Conservation (phyloP, 2,113 vertebrate species). For the Sapayoa aenigma region DNA sequence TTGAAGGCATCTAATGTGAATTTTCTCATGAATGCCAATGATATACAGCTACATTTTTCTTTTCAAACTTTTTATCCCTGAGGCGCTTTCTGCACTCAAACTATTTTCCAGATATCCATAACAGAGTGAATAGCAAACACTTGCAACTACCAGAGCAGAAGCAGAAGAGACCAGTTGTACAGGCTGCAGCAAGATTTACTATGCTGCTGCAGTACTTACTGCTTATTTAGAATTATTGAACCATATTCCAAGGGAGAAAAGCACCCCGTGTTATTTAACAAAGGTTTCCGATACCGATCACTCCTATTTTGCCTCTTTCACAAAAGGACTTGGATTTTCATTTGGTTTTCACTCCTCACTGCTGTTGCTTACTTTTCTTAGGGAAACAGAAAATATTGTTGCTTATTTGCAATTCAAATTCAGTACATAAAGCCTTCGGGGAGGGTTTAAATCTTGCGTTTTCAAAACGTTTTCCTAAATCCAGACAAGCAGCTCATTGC, state of each 20-base stretch:
- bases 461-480: conserved; percentile 22
- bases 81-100: conserved; percentile 56
- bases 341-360: conserved; percentile 7
- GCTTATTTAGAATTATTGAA: conserved; percentile 51
- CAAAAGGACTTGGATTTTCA: neutral
- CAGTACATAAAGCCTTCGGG: neutral
- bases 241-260: neutral
- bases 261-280: neutral
- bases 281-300: neutral
- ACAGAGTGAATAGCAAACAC: conserved; percentile 64
- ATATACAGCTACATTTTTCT: conserved; percentile 62
- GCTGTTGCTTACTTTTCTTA: neutral
- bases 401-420: conserved; percentile 37
- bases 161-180: neutral
- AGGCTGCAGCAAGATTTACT: conserved; percentile 46
- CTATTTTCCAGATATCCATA: conserved; percentile 61
- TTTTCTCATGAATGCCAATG: conserved; percentile 77
- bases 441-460: conserved; percentile 22
- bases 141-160: conserved; percentile 43
- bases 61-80: conserved; percentile 60
- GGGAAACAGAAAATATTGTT: neutral
- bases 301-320: neutral
- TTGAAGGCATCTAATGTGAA: conserved; percentile 61
- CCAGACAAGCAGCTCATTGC: neutral
- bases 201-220: neutral